Conservation (phyloP, 2,113 vertebrate species). For the Bettongia penicillata region DNA sequence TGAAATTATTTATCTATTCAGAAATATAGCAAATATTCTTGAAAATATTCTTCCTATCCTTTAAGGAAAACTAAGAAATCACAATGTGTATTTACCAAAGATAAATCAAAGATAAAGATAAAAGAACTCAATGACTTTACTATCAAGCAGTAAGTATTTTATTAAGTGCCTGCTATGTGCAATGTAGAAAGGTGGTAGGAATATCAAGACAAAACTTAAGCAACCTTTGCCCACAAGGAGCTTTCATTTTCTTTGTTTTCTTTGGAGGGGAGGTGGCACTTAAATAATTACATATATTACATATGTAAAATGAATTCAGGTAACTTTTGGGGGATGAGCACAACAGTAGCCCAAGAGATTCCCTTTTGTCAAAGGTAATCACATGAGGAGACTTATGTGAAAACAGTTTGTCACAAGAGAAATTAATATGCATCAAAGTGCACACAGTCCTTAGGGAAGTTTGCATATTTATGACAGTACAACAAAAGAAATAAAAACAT, state of each 20-base stretch:
- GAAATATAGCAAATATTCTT: not conserved
- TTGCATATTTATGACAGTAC: not conserved
- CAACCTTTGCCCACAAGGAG: not conserved
- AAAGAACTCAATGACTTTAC: not conserved
- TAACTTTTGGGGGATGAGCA: not conserved
- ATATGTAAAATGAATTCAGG: not conserved
- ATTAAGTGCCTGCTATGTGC: not conserved
- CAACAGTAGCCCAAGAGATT: not conserved
- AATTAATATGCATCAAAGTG: not conserved
- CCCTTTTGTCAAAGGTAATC: not conserved
- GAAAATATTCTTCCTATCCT: not conserved
- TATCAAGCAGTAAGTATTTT: not conserved
- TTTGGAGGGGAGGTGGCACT: accelerated
- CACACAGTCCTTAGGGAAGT: too few relatives aligned
- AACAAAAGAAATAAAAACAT: not conserved
- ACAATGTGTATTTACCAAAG: not conserved
- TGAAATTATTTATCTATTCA: not conserved
- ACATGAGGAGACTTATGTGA: not conserved
- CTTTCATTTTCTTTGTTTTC: not conserved
- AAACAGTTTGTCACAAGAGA: not conserved
- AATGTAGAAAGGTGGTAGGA: not conserved
- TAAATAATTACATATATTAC: not conserved
- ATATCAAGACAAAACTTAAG: not conserved
- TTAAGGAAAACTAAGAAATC: not conserved
- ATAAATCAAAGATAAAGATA: not conserved